Conservation (phyloP, 1,140 invertebrate genomes). For the silkworm (Bombyx mori) region DNA sequence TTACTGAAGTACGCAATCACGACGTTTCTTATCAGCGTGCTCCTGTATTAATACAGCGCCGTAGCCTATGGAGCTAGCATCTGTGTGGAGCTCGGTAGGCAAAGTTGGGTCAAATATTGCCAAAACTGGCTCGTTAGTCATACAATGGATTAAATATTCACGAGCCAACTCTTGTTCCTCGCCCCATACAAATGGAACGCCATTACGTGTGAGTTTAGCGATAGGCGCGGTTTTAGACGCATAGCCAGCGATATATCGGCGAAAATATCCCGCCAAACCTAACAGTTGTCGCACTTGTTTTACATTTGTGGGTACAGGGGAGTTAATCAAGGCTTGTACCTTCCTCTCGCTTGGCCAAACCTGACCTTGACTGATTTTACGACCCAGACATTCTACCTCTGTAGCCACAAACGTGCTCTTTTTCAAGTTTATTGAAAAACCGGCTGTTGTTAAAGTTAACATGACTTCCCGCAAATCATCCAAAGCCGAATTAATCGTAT, state of each 20-base stretch:
- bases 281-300: slow-evolving; percentile 30
- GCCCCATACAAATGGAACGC: slow-evolving; percentile 22
- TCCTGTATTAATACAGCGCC: slow-evolving; percentile 31
- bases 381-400: slow-evolving; percentile 31
- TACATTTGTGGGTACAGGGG: slow-evolving; percentile 23
- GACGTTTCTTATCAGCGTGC: slow-evolving; percentile 9
- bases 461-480: slow-evolving; percentile 32
- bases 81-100: slow-evolving; percentile 26
- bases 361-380: slow-evolving; percentile 9
- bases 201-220: slow-evolving; percentile 20
- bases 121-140: slow-evolving; percentile 24
- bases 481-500: slow-evolving; percentile 42
- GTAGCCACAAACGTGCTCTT: slow-evolving; percentile 18
- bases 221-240: slow-evolving; percentile 22
- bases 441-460: slow-evolving; percentile 12
- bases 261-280: slow-evolving; percentile 23
- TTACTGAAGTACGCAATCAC: slow-evolving; percentile 33
- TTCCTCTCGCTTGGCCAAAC: slow-evolving; percentile 19
- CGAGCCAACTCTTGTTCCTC: slow-evolving; percentile 22
- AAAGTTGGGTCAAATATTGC: slow-evolving; percentile 25
- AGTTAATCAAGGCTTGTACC: slow-evolving; percentile 18
- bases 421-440: slow-evolving; percentile 22
- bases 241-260: slow-evolving; percentile 29
- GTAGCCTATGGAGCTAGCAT: slow-evolving; percentile 41
- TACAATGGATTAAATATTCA: slow-evolving; percentile 20